phyloP scores from a whole-genome alignment of 2,888 invertebrate genomes.

The Oxycera nigricornis region DNA sequence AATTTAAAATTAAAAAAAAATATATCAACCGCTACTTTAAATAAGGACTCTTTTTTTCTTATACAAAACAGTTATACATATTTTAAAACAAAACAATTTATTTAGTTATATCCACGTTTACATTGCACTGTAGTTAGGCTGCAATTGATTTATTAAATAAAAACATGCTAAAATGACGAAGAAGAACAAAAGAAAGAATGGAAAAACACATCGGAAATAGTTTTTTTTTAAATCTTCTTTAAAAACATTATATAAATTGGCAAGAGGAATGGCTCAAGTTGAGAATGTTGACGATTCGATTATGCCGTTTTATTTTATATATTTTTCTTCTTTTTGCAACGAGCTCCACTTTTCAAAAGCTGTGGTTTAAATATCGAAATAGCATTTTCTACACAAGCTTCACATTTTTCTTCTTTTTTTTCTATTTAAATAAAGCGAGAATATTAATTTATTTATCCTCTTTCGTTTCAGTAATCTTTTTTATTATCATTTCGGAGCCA shows the following conservation, averaged over 20 bases:
- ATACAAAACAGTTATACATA: constrained; percentile 26
- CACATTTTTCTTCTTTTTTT: background rate
- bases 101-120: constrained; percentile 5
- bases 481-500: constrained; percentile 23
- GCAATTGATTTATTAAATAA: constrained; percentile 8
- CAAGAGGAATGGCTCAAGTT: constrained; percentile 53
- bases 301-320: background rate
- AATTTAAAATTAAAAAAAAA: constrained; percentile 16
- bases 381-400: constrained; percentile 2
- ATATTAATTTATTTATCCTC: constrained; percentile 15
- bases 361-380: constrained; percentile 7
- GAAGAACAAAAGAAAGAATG: constrained; percentile 25
- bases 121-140: constrained; percentile 6
- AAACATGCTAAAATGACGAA: constrained; percentile 13
- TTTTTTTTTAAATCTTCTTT: too few species aligned
- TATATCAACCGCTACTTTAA: constrained; percentile 13
- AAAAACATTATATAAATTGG: constrained; percentile 45
- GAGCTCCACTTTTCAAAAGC: constrained; percentile 32
- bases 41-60: constrained; percentile 8
- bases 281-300: constrained; percentile 47
- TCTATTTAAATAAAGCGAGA: too few species aligned
- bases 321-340: constrained; percentile 21
- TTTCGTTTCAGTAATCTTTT: background rate
- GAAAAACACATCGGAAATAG: too few species aligned
- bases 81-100: constrained; percentile 17